Conservation (phyloP, 2,797 vertebrate species). For the Coregonus suidteri region DNA sequence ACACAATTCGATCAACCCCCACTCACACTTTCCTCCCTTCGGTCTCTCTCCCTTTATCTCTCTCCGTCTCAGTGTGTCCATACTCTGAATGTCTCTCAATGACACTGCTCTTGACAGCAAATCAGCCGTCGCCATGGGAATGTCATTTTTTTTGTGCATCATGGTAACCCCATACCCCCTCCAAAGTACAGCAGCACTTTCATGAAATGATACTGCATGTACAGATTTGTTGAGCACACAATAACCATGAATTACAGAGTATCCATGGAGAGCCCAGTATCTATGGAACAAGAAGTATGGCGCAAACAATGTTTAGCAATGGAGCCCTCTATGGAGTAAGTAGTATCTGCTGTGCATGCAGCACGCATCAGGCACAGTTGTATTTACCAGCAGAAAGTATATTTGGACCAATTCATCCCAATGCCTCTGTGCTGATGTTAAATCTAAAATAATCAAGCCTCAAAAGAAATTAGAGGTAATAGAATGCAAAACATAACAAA, state of each 20-base stretch:
- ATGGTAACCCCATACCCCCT: background rate
- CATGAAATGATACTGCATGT: background rate
- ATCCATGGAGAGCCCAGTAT: background rate
- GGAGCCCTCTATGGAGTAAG: background rate
- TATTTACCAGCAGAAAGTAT: background rate
- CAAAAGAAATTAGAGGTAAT: background rate
- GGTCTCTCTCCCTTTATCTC: background rate
- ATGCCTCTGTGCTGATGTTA: background rate
- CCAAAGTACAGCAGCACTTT: background rate
- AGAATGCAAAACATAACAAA: background rate
- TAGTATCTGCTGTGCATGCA: background rate
- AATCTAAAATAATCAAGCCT: background rate
- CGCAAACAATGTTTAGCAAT: background rate
- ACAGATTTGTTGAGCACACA: background rate
- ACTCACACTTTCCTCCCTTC: background rate
- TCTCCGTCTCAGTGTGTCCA: background rate
- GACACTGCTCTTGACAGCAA: constrained; percentile 13
- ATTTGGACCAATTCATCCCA: background rate
- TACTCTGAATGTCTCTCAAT: background rate
- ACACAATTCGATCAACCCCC: background rate
- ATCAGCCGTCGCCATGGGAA: constrained; percentile 23
- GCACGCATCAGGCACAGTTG: background rate
- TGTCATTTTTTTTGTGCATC: background rate
- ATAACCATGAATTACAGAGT: background rate
- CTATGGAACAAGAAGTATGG: background rate